A percentile compares a stretch with the other conserved stretches of the same genome.
Evolutionary conservation across 2,797 vertebrate genomes (phyloP).

Genomic region (Ara ararauna): DNA sequence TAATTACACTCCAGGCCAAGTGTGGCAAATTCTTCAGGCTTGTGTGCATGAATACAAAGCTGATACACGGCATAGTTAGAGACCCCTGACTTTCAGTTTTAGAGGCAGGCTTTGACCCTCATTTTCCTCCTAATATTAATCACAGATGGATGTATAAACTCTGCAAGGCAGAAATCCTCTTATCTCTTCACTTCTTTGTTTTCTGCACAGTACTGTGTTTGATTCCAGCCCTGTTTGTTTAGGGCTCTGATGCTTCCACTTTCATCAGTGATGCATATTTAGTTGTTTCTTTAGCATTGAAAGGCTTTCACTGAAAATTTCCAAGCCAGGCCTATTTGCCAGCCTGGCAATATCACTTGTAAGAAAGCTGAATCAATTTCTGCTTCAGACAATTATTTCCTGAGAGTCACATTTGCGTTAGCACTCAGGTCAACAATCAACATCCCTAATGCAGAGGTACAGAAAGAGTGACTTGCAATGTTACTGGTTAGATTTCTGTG

Average conservation of each 20-base stretch:
- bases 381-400: background rate
- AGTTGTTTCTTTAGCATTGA: background rate
- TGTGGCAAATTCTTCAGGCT: background rate
- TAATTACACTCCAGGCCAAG: background rate
- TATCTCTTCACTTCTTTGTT: conserved; percentile 52
- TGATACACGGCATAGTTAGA: background rate
- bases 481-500: background rate
- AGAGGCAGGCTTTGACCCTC: conserved; percentile 7
- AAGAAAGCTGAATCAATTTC: background rate
- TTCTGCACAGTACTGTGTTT: background rate
- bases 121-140: conserved; percentile 49
- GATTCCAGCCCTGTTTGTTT: background rate
- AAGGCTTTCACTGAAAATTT: background rate
- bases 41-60: background rate
- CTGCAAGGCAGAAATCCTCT: conserved; percentile 63
- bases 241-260: background rate
- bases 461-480: background rate
- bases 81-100: background rate
- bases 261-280: background rate
- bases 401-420: background rate
- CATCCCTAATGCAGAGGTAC: background rate
- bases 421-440: background rate
- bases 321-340: background rate
- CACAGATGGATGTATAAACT: conserved; percentile 47
- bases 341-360: background rate